Evolutionary conservation across 2,797 vertebrate genomes (phyloP).

Genomic region (Distichodus sexfasciatus): DNA sequence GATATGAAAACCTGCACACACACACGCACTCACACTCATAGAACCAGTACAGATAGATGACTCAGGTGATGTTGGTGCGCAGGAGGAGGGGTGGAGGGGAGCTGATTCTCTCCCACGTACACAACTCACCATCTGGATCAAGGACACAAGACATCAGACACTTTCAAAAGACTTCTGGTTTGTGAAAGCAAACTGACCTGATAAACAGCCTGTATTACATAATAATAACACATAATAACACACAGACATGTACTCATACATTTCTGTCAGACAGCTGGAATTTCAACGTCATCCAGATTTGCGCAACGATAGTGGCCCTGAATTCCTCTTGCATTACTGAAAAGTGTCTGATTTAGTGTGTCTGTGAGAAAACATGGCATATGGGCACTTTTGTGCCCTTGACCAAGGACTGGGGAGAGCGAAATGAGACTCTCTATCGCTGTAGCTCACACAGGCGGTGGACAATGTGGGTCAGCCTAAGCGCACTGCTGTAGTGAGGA

Average conservation of each 20-base stretch:
- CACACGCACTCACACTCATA: slow-evolving; percentile 17
- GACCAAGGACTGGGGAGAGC: slow-evolving; percentile 21
- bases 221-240: too few species aligned
- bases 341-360: slow-evolving; percentile 10
- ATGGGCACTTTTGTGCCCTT: slow-evolving; percentile 30
- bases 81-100: slow-evolving; percentile 21
- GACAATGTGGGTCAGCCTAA: slow-evolving; percentile 43
- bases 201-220: not conserved
- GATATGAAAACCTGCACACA: too few species aligned
- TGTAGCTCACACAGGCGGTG: not conserved
- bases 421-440: slow-evolving; percentile 5
- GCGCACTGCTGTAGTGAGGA: slow-evolving; percentile 13
- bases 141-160: slow-evolving; percentile 26
- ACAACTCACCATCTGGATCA: slow-evolving; percentile 41
- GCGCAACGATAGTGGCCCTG: not conserved
- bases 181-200: not conserved
- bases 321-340: not conserved
- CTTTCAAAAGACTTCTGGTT: slow-evolving; percentile 13
- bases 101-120: slow-evolving; percentile 10
- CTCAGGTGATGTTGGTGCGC: slow-evolving; percentile 13
- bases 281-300: not conserved
- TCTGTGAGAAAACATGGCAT: slow-evolving; percentile 16
- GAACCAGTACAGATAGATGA: slow-evolving; percentile 32
- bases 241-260: too few species aligned
- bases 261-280: not conserved